Conservation (phyloP, 2,888 invertebrate species). For the Diarsia mendica region DNA sequence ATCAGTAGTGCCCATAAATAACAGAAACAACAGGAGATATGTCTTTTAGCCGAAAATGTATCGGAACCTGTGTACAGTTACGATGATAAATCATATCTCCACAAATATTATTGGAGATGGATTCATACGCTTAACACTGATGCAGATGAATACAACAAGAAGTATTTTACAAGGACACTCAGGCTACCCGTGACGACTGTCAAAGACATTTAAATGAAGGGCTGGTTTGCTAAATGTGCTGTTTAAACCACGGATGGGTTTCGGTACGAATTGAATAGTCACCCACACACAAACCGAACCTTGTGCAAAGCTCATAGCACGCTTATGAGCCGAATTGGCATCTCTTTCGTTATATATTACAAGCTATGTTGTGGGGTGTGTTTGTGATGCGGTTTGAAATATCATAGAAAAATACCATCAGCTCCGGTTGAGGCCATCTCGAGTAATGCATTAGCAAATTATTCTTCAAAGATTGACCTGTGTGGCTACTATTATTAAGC, state of each 20-base stretch:
- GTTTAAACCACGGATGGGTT: neutral
- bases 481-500: neutral
- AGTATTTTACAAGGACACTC: neutral
- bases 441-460: neutral
- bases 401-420: neutral
- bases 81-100: no score
- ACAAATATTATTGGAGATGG: neutral
- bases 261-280: neutral
- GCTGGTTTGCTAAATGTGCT: neutral
- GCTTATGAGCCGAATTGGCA: neutral
- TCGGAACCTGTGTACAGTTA: no score
- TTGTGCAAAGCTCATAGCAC: no score
- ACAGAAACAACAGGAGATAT: no score
- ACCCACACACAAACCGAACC: neutral
- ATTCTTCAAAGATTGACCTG: neutral
- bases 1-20: no score
- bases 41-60: no score
- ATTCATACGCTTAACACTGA: neutral
- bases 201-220: neutral
- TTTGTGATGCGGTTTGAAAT: neutral
- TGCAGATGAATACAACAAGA: neutral
- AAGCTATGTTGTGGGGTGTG: neutral
- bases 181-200: no score
- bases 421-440: neutral
- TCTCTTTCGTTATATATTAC: neutral